Evolutionary conservation across 2,113 vertebrate genomes (phyloP).

Genomic region (Chrysemys picta): DNA sequence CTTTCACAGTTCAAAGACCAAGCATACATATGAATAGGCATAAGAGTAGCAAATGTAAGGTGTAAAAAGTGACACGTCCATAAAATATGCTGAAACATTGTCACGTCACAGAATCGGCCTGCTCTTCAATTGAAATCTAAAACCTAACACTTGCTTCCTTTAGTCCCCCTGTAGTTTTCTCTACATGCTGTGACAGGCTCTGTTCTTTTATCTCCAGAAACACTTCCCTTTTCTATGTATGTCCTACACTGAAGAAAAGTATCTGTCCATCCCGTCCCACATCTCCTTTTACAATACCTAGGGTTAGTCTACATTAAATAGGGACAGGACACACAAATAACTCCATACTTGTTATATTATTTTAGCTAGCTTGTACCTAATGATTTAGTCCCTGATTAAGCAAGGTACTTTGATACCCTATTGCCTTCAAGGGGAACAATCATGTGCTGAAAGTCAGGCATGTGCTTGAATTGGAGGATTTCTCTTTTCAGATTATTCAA

Average conservation of each 20-base stretch:
- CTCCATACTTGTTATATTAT: not conserved
- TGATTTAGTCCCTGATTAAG: not conserved
- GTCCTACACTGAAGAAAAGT: conserved; percentile 21
- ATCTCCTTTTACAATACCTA: conserved; percentile 1
- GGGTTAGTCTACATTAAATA: not conserved
- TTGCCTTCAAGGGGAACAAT: not conserved
- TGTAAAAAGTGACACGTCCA: conserved; percentile 10
- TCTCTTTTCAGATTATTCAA: not conserved
- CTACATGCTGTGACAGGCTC: not conserved
- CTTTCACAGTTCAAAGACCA: conserved; percentile 3
- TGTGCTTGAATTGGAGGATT: fast-evolving
- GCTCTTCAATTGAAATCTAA: conserved; percentile 47
- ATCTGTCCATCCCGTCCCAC: conserved; percentile 22
- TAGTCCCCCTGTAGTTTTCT: not conserved
- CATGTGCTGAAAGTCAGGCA: not conserved
- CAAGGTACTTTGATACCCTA: not conserved
- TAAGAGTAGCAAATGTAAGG: not conserved
- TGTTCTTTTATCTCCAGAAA: conserved; percentile 26
- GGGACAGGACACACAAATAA: not conserved
- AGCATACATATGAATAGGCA: not conserved
- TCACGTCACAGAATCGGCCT: conserved; percentile 35
- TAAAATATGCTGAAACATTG: conserved; percentile 8
- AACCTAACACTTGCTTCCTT: conserved; percentile 33
- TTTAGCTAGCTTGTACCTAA: not conserved
- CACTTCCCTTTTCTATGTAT: not conserved